A percentile compares a stretch with the other conserved stretches of the same genome.
Evolutionary conservation across 2,113 vertebrate species (phyloP).

Genomic region (Phoxinus phoxinus): DNA sequence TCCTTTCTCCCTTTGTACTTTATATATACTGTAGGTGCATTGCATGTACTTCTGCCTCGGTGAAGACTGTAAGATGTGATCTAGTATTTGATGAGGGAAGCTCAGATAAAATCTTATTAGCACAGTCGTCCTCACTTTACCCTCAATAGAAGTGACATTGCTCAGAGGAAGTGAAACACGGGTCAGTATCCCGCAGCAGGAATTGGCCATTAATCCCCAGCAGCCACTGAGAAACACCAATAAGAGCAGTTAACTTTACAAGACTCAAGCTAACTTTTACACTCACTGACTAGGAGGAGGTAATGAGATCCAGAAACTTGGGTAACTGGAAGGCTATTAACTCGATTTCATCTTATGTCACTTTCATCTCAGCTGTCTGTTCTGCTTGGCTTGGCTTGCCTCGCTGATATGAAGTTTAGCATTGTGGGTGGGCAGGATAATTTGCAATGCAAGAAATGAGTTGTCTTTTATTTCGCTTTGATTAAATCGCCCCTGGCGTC

Average conservation of each 20-base stretch:
- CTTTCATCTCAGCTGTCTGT: conserved; percentile 57
- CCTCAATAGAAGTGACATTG: conserved; percentile 8
- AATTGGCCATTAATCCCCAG: conserved; percentile 40
- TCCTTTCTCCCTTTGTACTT: neutral
- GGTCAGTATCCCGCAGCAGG: conserved; percentile 10
- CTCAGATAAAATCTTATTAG: conserved; percentile 44
- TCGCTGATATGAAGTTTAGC: conserved; percentile 62
- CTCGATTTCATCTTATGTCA: conserved; percentile 68
- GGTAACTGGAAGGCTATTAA: conserved; percentile 14
- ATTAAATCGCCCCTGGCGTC: conserved; percentile 59
- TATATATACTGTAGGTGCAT: conserved; percentile 18
- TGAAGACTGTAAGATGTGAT: conserved; percentile 39
- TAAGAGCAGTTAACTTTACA: neutral
- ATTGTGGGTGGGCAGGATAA: conserved; percentile 62
- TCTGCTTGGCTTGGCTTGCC: conserved; percentile 62
- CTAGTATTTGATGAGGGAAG: neutral
- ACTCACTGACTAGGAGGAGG: neutral
- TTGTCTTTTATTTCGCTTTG: conserved; percentile 67
- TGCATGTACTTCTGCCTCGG: neutral
- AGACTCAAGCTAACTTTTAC: conserved; percentile 9
- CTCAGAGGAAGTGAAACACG: conserved; percentile 9
- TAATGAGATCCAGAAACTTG: conserved; percentile 15
- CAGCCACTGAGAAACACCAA: conserved; percentile 13
- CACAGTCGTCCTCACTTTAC: conserved; percentile 1
- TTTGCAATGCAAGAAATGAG: conserved; percentile 68